phyloP scores from a whole-genome alignment of 1,140 invertebrate species.

The Pemphigus obesinymphae region DNA sequence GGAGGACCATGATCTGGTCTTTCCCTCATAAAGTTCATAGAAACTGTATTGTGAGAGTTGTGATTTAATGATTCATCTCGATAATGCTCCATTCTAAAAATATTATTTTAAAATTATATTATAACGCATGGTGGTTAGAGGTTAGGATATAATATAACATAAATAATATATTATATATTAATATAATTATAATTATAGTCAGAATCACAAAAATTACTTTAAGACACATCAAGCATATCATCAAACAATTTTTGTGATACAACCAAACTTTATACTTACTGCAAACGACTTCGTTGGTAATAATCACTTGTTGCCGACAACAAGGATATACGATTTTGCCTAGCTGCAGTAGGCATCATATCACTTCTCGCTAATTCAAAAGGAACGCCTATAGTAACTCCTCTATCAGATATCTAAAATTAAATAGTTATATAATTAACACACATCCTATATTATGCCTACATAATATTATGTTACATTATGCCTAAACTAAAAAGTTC shows the following conservation, averaged over 20 bases:
- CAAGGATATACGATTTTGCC: constrained; percentile 35
- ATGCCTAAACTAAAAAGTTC: too few relatives aligned
- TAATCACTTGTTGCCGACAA: constrained; percentile 34
- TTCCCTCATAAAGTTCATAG: constrained; percentile 38
- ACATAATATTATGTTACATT: too few relatives aligned
- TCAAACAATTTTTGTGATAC: too few relatives aligned
- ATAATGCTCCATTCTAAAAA: constrained; percentile 36
- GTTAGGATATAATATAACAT: too few relatives aligned
- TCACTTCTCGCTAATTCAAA: constrained; percentile 34
- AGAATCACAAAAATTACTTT: too few relatives aligned
- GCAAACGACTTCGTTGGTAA: constrained; percentile 35
- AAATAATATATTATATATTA: too few relatives aligned
- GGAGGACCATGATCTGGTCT: constrained; percentile 36
- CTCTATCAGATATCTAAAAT: constrained; percentile 27
- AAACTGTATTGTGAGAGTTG: constrained; percentile 27
- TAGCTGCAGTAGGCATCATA: constrained; percentile 30
- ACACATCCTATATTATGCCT: too few relatives aligned
- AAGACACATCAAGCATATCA: too few relatives aligned
- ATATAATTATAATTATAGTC: not conserved
- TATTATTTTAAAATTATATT: not conserved
- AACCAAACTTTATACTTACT: too few relatives aligned
- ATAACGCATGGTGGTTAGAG: not conserved
- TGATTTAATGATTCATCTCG: constrained; percentile 34
- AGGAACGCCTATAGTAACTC: constrained; percentile 20
- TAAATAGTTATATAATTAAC: too few relatives aligned